phyloP scores from a whole-genome alignment of 2,113 vertebrate genomes.

The Chlorodrepanis virens region DNA sequence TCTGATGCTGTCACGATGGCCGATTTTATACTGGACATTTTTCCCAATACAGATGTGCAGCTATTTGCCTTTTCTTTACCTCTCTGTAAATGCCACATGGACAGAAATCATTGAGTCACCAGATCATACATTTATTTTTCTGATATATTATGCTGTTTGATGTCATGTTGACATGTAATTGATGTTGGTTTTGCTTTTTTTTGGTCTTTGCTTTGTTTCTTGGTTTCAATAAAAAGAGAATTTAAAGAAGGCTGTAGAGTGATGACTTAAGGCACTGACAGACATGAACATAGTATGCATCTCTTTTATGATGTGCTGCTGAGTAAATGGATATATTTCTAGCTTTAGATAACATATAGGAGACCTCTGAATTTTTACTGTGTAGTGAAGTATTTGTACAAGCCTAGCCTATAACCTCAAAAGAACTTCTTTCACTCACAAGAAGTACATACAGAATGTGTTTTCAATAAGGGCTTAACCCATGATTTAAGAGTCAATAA shows the following conservation, averaged over 20 bases:
- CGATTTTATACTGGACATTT: constrained; percentile 27
- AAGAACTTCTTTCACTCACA: constrained; percentile 34
- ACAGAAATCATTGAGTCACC: constrained; percentile 66
- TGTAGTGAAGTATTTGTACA: constrained; percentile 29
- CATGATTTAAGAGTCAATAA: constrained; percentile 58
- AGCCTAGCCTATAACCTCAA: constrained; percentile 36
- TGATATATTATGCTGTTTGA: constrained; percentile 74
- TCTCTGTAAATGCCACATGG: constrained; percentile 61
- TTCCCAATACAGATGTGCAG: constrained; percentile 11
- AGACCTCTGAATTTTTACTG: constrained; percentile 52
- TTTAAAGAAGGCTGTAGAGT: constrained; percentile 63
- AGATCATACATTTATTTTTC: constrained; percentile 67
- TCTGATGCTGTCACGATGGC: constrained; percentile 7
- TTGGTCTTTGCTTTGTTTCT: constrained; percentile 72
- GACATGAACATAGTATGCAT: constrained; percentile 64
- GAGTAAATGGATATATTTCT: constrained; percentile 70
- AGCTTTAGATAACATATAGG: constrained; percentile 67
- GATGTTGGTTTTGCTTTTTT: constrained; percentile 64
- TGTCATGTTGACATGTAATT: constrained; percentile 72
- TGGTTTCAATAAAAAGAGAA: constrained; percentile 70
- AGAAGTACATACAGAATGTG: constrained; percentile 11
- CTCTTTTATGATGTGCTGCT: constrained; percentile 73
- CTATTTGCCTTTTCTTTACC: constrained; percentile 56
- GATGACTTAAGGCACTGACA: constrained; percentile 73
- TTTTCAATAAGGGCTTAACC: constrained; percentile 53